These are phyloP conservation scores for Tadarida brasiliensis DNA, from an alignment of 2,797 vertebrate genomes.

Conservation along the genomic window DNA sequence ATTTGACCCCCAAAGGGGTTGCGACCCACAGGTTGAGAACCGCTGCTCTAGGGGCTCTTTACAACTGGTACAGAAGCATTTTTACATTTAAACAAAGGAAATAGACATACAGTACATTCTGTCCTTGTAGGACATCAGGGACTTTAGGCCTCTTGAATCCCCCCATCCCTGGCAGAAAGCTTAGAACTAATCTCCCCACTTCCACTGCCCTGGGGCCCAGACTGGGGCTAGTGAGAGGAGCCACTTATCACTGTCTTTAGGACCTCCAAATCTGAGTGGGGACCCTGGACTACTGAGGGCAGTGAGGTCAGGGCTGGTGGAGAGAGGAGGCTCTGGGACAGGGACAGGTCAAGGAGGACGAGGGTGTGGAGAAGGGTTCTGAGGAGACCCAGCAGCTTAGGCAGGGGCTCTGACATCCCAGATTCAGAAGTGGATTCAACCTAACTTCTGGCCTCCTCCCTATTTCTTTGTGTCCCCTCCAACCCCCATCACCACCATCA, in stretches of 20 bases:
- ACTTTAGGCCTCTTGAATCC: background rate
- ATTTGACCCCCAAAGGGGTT: too few relatives aligned
- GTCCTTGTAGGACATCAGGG: background rate
- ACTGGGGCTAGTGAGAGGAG: background rate
- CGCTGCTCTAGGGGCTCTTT: background rate
- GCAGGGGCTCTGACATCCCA: background rate
- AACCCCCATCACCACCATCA: background rate
- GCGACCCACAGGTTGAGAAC: too few relatives aligned
- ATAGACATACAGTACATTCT: background rate
- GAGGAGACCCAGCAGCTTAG: background rate
- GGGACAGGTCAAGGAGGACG: background rate
- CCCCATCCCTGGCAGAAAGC: background rate
- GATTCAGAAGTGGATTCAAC: background rate
- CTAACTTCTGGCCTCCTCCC: background rate
- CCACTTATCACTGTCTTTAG: background rate
- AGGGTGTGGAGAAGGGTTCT: background rate
- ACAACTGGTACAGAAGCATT: background rate
- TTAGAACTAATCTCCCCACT: background rate
- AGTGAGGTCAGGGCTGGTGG: background rate
- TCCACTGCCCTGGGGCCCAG: background rate
- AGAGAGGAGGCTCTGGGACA: background rate
- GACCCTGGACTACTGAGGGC: background rate
- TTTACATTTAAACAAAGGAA: background rate
- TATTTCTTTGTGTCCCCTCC: background rate
- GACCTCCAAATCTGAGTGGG: background rate